Percentiles rank a stretch among this genome's conserved stretches.
Evolutionary conservation across 1,140 invertebrate species (phyloP).

Genomic region (Vanessa tameamea): DNA sequence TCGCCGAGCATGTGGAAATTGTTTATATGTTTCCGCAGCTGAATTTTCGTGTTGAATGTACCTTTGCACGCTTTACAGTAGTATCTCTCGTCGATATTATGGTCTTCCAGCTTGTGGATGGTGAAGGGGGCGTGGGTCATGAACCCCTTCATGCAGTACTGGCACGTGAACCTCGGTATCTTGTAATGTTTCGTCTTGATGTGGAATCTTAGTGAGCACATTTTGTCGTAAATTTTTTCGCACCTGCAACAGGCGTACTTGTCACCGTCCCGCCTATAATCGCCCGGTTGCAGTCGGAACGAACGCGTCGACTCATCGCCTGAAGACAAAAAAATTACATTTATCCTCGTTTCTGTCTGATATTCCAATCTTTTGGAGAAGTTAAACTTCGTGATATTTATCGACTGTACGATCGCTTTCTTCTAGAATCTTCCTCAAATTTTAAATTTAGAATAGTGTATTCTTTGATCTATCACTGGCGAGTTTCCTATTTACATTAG

Average conservation of each 20-base stretch:
- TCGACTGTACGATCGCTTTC: no score
- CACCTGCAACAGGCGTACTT: constrained; percentile 52
- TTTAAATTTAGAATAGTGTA: no score
- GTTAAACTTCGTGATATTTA: no score
- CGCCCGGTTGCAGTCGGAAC: constrained; percentile 52
- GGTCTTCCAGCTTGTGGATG: constrained; percentile 57
- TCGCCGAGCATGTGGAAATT: constrained; percentile 69
- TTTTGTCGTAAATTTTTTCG: constrained; percentile 56
- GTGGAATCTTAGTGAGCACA: constrained; percentile 52
- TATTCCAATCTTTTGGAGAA: constrained; percentile 4
- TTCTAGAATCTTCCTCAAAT: no score
- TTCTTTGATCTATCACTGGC: no score
- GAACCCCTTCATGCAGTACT: constrained; percentile 54
- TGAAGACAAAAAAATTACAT: constrained; percentile 51
- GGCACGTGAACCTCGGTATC: constrained; percentile 51
- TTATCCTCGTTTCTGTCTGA: constrained; percentile 20
- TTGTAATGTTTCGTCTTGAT: constrained; percentile 63
- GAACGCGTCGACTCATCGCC: constrained; percentile 36
- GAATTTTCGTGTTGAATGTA: constrained; percentile 57
- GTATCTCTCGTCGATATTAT: constrained; percentile 61
- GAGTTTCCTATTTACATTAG: no score
- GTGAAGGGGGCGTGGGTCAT: constrained; percentile 60
- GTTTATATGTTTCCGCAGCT: constrained; percentile 61
- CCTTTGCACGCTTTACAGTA: constrained; percentile 67
- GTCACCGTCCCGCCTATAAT: constrained; percentile 53